Evolutionary conservation across 2,888 invertebrate species (phyloP), one percentile per base, ranked within the genome.

Genomic region (Phalangium opilio): DNA sequence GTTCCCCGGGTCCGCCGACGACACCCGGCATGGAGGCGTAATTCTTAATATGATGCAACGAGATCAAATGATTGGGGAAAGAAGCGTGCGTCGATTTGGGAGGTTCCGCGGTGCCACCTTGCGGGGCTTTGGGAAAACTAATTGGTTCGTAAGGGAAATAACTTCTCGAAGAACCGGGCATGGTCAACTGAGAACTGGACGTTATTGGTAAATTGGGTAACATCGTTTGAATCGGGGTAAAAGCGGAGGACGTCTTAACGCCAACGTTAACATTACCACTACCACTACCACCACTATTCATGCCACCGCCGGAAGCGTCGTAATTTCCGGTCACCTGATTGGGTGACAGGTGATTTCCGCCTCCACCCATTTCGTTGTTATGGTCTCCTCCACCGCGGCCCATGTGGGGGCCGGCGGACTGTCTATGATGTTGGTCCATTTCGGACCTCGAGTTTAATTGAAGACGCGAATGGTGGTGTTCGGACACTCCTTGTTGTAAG

Each of bases 11-110:
- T 5, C 48, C 50, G 15, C 45, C 45, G 11, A 18, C 12, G 12
- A 48, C 48, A 40, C 45, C 43, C 3, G 89, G 89, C 64, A 89
- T 89, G 66, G 87, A 87, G 54, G 87, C 86, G 69, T 90, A 93
- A 69, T 91, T 91, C 67, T 91, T 77, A 63, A 93, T 93, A 72
- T 93, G 91, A 70, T 93, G 90, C 58, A 93, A 74, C 58, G 90
- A 86, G 68, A 90, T 90, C 70, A 90, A 73, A 69, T 90, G 89
- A 67, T 89, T 89, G 50, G 89, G 89, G 69, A 90, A 89, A 43
- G 74, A 71, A 62, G 72, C 72, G 48, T 63, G 59, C 50, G 43
- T 42, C 42, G 48, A 40, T 15, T 44, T 44, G 15, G 38, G 14
- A 7, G 38, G 14, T 19, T 44, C 44, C 2, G 46, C 32, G 42